Percentiles rank a stretch among this genome's conserved stretches.
phyloP scores from a whole-genome alignment of 2,113 vertebrate genomes.

The Varanus komodoensis region DNA sequence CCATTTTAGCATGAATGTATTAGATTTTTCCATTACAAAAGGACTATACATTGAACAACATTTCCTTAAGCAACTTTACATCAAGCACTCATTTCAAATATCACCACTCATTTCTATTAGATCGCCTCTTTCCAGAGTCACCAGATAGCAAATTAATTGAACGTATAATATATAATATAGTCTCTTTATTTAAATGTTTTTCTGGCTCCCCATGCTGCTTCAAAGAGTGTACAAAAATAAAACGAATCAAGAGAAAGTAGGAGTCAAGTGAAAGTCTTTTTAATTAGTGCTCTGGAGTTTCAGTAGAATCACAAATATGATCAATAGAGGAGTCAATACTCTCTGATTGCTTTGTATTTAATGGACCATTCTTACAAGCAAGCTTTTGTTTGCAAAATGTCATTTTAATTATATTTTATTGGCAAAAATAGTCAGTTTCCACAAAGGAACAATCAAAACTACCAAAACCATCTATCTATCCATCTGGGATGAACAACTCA shows the following conservation, averaged over 20 bases:
- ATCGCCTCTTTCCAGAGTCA: neutral
- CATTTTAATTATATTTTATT: too few relatives aligned
- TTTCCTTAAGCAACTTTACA: neutral
- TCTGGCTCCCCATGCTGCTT: conserved; percentile 22
- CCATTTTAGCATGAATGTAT: conserved; percentile 1
- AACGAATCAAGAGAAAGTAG: conserved; percentile 3
- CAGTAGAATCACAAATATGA: neutral
- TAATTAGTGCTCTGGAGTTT: neutral
- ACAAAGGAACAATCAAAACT: too few relatives aligned
- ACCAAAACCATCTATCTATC: too few relatives aligned
- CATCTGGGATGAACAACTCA: too few relatives aligned
- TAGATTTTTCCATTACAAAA: neutral
- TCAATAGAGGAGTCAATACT: conserved; percentile 40
- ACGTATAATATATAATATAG: neutral
- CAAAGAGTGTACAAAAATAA: conserved; percentile 18
- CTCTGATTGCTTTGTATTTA: conserved; percentile 13
- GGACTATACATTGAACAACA: too few relatives aligned
- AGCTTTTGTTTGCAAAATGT: too few relatives aligned
- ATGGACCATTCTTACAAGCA: too few relatives aligned
- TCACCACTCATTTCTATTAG: neutral
- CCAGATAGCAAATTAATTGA: neutral
- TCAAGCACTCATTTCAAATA: neutral
- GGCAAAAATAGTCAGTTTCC: too few relatives aligned
- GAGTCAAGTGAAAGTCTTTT: conserved; percentile 35
- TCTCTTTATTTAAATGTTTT: conserved; percentile 27